Evolutionary conservation across 1,140 invertebrate genomes (phyloP).

Genomic region (Elymnias hypermnestra): DNA sequence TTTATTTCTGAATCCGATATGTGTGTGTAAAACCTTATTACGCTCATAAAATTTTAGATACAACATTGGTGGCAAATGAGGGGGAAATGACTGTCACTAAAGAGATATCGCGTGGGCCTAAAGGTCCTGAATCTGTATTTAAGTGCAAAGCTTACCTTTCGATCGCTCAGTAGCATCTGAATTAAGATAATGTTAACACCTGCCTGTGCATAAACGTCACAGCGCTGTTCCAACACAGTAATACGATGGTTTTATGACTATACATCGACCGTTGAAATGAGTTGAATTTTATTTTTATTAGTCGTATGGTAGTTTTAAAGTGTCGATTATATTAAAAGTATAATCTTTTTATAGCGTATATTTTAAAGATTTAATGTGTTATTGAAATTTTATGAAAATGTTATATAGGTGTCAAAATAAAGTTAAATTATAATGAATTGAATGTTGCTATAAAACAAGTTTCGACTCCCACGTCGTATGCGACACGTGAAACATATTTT

Average conservation of each 20-base stretch:
- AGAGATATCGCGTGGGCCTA: constrained; percentile 18
- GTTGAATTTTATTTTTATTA: constrained; percentile 31
- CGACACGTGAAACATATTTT: too few species aligned
- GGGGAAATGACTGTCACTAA: constrained; percentile 13
- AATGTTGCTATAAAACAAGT: too few species aligned
- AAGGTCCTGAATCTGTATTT: constrained; percentile 36
- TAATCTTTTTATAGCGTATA: neutral
- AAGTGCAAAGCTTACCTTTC: constrained; percentile 40
- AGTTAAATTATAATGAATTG: too few species aligned
- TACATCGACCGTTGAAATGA: constrained; percentile 19
- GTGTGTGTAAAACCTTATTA: constrained; percentile 4
- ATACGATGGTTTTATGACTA: constrained; percentile 54
- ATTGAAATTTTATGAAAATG: too few species aligned
- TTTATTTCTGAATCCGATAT: too few species aligned
- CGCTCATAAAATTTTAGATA: constrained; percentile 9
- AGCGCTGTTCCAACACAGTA: constrained; percentile 42
- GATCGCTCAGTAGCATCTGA: constrained; percentile 57
- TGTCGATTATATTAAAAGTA: constrained; percentile 13
- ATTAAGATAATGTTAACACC: constrained; percentile 74
- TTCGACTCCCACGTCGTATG: too few species aligned
- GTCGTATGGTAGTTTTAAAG: constrained; percentile 26
- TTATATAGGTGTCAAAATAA: too few species aligned
- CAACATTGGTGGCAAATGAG: constrained; percentile 15
- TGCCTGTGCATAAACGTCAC: constrained; percentile 58
- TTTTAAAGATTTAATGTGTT: too few species aligned